A percentile compares a stretch with the other conserved stretches of the same genome.
phyloP scores from a whole-genome alignment of 1,140 invertebrate genomes.

The Papilio aristodemus region DNA sequence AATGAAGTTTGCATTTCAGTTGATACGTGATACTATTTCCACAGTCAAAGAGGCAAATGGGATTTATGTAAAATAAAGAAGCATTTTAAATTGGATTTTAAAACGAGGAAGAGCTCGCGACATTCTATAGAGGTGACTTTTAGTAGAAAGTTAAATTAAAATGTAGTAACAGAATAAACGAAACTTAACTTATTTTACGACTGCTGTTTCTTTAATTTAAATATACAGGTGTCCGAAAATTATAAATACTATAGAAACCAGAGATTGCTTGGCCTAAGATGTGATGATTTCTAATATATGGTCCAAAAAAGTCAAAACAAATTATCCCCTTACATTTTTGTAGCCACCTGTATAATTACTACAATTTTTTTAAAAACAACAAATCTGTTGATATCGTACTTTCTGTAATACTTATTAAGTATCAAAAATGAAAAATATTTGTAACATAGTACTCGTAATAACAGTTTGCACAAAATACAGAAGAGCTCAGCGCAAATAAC shows the following conservation, averaged over 20 bases:
- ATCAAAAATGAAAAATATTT: neutral
- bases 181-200: neutral
- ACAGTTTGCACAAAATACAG: neutral
- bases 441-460: slow-evolving; percentile 14
- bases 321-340: no score
- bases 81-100: slow-evolving; percentile 17
- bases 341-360: no score
- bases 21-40: slow-evolving; percentile 22
- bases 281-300: no score
- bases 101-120: slow-evolving; percentile 1
- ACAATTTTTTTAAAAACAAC: neutral
- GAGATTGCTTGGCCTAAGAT: no score
- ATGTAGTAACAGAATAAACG: slow-evolving; percentile 6
- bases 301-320: no score
- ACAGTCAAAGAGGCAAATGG: slow-evolving; percentile 19
- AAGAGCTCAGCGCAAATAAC: slow-evolving; percentile 10
- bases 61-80: slow-evolving; percentile 24
- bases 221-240: neutral
- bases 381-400: neutral
- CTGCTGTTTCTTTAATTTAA: neutral
- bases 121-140: slow-evolving; percentile 6
- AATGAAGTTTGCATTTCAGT: slow-evolving; percentile 21
- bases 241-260: no score
- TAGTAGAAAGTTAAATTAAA: slow-evolving; percentile 10
- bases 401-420: neutral